phyloP scores from a whole-genome alignment of 2,888 invertebrate species.

The Polydrusus cervinus region DNA sequence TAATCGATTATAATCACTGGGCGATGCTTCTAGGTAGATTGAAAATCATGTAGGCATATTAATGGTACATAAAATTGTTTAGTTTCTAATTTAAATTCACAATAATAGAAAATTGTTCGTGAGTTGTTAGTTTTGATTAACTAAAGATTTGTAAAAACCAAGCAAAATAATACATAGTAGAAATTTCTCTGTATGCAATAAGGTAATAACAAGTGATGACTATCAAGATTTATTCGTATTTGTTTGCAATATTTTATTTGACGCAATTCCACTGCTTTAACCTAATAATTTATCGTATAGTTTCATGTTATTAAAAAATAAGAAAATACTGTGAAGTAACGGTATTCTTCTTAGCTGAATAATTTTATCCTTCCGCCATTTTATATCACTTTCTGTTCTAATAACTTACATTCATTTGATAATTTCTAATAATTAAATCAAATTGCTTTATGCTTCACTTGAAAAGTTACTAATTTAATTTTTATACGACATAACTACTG shows the following conservation, averaged over 20 bases:
- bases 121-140: conserved; percentile 32
- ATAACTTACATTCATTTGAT: conserved; percentile 59
- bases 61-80: conserved; percentile 29
- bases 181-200: conserved; percentile 27
- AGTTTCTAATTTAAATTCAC: conserved; percentile 34
- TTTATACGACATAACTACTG: conserved; percentile 56
- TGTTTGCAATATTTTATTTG: conserved; percentile 44
- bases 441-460: conserved; percentile 62
- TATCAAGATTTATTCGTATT: conserved; percentile 37
- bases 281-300: conserved; percentile 40
- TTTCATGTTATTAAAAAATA: conserved; percentile 48
- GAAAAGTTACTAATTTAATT: conserved; percentile 57
- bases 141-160: conserved; percentile 32
- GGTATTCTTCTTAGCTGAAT: conserved; percentile 56
- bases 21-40: conserved; percentile 2
- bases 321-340: conserved; percentile 55
- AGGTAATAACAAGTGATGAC: conserved; percentile 40
- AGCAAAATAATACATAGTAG: conserved; percentile 25
- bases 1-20: conserved; percentile 13
- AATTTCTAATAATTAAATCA: conserved; percentile 61
- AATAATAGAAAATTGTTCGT: conserved; percentile 38
- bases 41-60: conserved; percentile 22
- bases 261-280: conserved; percentile 33
- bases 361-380: conserved; percentile 59
- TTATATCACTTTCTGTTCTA: conserved; percentile 61